Evolutionary conservation across 2,888 invertebrate genomes (phyloP).

Genomic region (Himalopsyche japonica): DNA sequence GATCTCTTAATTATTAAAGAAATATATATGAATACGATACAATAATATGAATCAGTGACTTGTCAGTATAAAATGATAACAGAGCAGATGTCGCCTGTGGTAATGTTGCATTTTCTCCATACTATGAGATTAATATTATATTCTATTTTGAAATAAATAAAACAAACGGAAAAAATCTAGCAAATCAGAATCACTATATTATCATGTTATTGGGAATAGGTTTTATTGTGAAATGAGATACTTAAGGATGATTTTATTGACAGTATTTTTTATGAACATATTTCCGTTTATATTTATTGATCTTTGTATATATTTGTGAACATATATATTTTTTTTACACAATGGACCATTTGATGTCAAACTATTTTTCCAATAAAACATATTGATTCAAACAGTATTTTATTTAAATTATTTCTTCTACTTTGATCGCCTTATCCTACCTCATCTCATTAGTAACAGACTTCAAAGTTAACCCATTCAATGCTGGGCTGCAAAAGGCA

Average conservation of each 20-base stretch:
- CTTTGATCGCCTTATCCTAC: too few relatives aligned
- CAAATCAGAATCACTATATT: not conserved
- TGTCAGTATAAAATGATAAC: not conserved
- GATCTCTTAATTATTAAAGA: not conserved
- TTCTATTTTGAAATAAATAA: conserved; percentile 11
- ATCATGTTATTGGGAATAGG: conserved; percentile 2
- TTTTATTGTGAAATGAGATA: conserved; percentile 30
- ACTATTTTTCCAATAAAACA: conserved; percentile 41
- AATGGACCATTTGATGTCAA: conserved; percentile 40
- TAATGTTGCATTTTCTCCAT: conserved; percentile 11
- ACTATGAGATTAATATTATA: conserved; percentile 18
- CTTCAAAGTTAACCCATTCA: too few relatives aligned
- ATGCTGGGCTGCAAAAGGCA: too few relatives aligned
- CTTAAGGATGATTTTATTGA: conserved; percentile 32
- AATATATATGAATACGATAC: not conserved
- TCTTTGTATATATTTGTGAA: conserved; percentile 39
- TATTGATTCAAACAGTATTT: not conserved
- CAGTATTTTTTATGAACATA: conserved; percentile 39
- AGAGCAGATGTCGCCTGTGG: not conserved
- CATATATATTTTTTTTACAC: conserved; percentile 41
- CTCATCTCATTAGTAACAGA: too few relatives aligned
- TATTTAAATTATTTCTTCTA: too few relatives aligned
- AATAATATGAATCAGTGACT: not conserved
- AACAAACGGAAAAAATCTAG: not conserved
- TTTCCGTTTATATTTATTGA: conserved; percentile 37